Conservation (phyloP, 1,140 invertebrate genomes). For the Camponotus vicinus region DNA sequence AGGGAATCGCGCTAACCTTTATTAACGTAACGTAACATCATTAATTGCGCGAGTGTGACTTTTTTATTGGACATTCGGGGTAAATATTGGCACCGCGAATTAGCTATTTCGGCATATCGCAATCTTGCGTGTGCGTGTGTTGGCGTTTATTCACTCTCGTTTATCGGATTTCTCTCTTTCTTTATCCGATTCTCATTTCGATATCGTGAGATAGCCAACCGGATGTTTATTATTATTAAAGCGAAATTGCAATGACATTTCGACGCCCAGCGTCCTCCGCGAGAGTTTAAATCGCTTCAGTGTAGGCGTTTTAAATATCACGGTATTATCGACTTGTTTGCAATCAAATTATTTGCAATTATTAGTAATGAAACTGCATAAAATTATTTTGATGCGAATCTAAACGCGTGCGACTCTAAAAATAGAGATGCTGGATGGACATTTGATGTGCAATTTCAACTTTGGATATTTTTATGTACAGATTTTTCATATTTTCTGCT, state of each 20-base stretch:
- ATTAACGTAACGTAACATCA: constrained; percentile 59
- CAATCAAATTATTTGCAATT: not conserved
- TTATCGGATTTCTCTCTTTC: not conserved
- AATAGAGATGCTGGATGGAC: not conserved
- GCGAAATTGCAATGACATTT: constrained; percentile 28
- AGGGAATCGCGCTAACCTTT: constrained; percentile 45
- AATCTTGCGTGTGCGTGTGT: constrained; percentile 3
- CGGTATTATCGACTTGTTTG: not conserved
- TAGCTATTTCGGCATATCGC: constrained; percentile 56
- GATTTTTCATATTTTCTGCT: constrained; percentile 13
- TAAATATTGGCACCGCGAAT: constrained; percentile 64
- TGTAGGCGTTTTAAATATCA: not conserved
- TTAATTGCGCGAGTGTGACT: constrained; percentile 57
- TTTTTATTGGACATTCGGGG: constrained; percentile 49
- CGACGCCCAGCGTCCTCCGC: not conserved
- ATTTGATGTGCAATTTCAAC: not conserved
- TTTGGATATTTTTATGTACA: not conserved
- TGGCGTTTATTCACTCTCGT: constrained; percentile 13
- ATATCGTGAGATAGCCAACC: constrained; percentile 26
- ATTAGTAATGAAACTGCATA: not conserved
- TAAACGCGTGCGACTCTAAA: not conserved
- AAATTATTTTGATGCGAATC: not conserved
- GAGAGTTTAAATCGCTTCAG: not conserved
- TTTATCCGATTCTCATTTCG: constrained; percentile 21
- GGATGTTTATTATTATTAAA: constrained; percentile 39